Conservation (phyloP, 2,113 vertebrate genomes). For the Rhizomys pruinosus region DNA sequence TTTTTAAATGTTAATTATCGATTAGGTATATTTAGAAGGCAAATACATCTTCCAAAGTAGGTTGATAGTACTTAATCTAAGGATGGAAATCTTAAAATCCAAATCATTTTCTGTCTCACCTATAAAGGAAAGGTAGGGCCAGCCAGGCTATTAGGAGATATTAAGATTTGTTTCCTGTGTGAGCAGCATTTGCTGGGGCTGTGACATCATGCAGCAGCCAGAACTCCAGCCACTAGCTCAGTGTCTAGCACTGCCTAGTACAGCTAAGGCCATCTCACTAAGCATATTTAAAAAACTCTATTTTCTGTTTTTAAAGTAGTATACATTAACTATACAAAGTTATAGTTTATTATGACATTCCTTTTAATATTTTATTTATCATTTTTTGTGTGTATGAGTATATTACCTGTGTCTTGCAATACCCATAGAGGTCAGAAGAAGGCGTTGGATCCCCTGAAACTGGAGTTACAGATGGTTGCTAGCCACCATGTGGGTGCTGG, state of each 20-base stretch:
- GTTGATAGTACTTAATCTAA: not conserved
- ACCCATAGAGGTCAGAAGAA: no score
- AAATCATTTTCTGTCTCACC: not conserved
- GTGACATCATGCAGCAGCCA: not conserved
- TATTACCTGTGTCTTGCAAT: no score
- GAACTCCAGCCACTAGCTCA: not conserved
- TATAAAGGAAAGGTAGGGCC: not conserved
- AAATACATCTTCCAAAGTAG: not conserved
- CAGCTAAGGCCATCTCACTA: not conserved
- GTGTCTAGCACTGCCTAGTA: no score
- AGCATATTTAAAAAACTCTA: no score
- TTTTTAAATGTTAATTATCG: slow-evolving; percentile 28
- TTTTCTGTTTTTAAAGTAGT: not conserved
- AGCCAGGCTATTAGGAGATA: not conserved
- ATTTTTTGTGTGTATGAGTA: no score
- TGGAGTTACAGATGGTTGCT: no score
- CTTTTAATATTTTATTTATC: no score
- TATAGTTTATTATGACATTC: not conserved
- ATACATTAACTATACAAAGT: not conserved
- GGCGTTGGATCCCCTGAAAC: no score
- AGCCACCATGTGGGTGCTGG: no score
- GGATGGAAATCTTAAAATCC: not conserved
- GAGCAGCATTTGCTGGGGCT: not conserved
- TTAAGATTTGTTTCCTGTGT: not conserved
- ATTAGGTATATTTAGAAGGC: not conserved